Base-by-base conservation (phyloP, 2,797 vertebrate species). In the Pseudomugil tenellus region DNA sequence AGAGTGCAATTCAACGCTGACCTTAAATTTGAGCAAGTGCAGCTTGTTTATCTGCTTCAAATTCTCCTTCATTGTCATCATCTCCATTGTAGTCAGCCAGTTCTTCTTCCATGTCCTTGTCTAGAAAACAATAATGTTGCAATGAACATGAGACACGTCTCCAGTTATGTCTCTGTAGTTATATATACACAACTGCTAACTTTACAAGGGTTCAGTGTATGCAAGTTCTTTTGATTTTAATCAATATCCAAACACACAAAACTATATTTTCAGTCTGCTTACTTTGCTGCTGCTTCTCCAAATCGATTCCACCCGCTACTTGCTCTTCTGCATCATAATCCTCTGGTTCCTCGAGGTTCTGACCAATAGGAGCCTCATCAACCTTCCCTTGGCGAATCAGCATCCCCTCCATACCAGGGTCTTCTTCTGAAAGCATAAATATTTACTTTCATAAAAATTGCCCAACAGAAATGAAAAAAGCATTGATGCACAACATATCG, bases 1-100 rank as follows among this genome's bases (percentile, higher is more conserved):
- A 21, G 4, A 13, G 29, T 39, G 31, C 58, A 32, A 57, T 29
- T 74, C 3, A 46, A n/a, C 48, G 54, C 16, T 5, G 85, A 89
- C 89, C 91, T 93, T 91, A 95, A 63, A 69, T 86, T 34, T 87
- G 93, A 34, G 93, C 88, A 4, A 98, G 96, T 32, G 91, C 95
- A 11, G 93, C 96, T 88, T 98, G 95, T 90, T 98, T 98, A 75
- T 98, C 97, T 0, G 92, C 95, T 85, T 99, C 96, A 62, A 94
- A 94, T 72, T 97, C 97, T 0, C 96, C 97, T 84, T 97, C 96
- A 10, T 98, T 99, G 32, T 94, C 94, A 13, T 96, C 93, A 46
- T 98, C 95, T 32, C 95, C 91, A n/a, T 94, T 96, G 68, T 98
- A 98, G 77, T 96, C 94, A 0, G 87, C 87, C 58, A 89, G 77